These are phyloP conservation scores for Polydesmus complanatus DNA, from an alignment of 2,888 invertebrate species.

Conservation along the genomic window DNA sequence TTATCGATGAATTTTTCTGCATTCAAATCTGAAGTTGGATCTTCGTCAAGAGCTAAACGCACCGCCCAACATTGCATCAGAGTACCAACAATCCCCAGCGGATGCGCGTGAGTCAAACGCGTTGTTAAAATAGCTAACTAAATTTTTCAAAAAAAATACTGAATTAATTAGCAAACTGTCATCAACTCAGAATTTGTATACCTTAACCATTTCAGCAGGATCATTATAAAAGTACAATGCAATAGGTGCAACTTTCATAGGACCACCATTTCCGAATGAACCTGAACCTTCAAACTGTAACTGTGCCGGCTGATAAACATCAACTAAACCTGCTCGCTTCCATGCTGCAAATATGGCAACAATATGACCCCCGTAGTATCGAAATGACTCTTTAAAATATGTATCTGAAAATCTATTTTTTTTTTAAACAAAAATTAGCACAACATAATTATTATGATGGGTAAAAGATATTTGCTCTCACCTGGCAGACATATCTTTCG, in stretches of 20 bases:
- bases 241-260: conserved; percentile 55
- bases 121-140: conserved; percentile 36
- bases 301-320: conserved; percentile 47
- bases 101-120: conserved; percentile 46
- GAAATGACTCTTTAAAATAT: conserved; percentile 44
- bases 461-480: conserved; percentile 22
- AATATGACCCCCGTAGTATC: conserved; percentile 52
- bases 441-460: neutral
- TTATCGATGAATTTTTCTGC: conserved; percentile 37
- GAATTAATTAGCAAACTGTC: too few species aligned
- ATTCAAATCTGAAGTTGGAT: conserved; percentile 38
- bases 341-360: conserved; percentile 39
- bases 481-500: conserved; percentile 45
- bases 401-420: conserved; percentile 43
- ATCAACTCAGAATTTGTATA: conserved; percentile 21
- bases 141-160: neutral
- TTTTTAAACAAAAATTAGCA: neutral
- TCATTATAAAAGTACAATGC: conserved; percentile 43
- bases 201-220: conserved; percentile 39
- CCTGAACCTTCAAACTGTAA: conserved; percentile 52
- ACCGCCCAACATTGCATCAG: conserved; percentile 32
- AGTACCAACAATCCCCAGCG: conserved; percentile 34
- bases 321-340: conserved; percentile 34
- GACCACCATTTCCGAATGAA: conserved; percentile 63
- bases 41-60: conserved; percentile 24